Percentiles rank a stretch among this genome's conserved stretches.
Conservation (phyloP, 2,113 vertebrate species). For the Genyomyrus donnyi region DNA sequence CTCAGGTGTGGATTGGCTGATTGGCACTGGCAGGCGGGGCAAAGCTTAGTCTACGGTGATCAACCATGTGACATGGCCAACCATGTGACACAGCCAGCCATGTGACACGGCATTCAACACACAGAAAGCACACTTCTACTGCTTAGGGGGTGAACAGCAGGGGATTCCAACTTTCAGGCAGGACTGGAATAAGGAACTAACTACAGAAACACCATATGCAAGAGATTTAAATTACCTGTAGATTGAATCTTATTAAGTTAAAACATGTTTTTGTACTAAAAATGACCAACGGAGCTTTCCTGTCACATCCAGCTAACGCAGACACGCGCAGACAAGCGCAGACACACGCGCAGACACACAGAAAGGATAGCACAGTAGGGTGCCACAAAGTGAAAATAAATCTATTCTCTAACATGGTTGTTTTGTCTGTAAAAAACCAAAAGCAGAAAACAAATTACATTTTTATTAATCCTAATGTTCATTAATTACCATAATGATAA, state of each 20-base stretch:
- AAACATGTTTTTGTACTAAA: not conserved
- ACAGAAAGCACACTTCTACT: not conserved
- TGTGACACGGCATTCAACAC: not conserved
- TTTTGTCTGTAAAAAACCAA: not conserved
- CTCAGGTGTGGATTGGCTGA: not conserved
- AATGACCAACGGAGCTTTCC: not conserved
- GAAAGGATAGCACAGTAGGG: conserved; percentile 31
- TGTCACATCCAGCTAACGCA: not conserved
- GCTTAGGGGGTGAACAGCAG: not conserved
- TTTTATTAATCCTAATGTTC: not conserved
- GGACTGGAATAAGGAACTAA: not conserved
- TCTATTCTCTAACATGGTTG: not conserved
- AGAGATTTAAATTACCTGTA: not conserved
- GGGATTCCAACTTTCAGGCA: not conserved
- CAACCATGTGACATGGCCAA: not conserved
- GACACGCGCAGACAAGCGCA: not conserved
- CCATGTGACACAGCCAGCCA: no score
- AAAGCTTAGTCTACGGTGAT: not conserved
- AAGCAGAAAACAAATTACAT: not conserved
- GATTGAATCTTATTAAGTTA: not conserved
- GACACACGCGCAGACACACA: not conserved
- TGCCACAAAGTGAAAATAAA: not conserved
- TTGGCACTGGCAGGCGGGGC: not conserved
- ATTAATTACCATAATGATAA: not conserved
- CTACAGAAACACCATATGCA: not conserved